phyloP scores from a whole-genome alignment of 2,113 vertebrate species.

The Ginglymostoma cirratum region DNA sequence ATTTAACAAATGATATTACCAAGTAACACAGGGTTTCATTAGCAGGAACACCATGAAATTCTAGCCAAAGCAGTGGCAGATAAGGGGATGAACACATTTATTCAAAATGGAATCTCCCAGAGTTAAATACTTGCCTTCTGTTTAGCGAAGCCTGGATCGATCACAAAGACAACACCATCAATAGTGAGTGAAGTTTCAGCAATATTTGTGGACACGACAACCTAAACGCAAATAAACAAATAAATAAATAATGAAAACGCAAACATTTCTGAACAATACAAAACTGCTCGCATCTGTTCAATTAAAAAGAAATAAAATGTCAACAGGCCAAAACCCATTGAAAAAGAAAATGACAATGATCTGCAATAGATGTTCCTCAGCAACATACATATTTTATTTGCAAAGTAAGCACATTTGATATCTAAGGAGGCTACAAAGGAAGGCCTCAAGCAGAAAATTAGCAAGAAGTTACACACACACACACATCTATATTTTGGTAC shows the following conservation, averaged over 20 bases:
- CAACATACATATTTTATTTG: neutral
- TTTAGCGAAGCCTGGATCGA: conserved; percentile 97
- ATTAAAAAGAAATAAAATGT: neutral
- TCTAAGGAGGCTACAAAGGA: neutral
- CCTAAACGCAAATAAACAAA: conserved; percentile 55
- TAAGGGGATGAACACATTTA: neutral
- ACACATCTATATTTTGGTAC: neutral
- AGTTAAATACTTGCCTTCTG: conserved; percentile 76
- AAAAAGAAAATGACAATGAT: neutral
- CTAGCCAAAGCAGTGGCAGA: neutral
- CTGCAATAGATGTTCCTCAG: neutral
- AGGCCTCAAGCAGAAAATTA: neutral
- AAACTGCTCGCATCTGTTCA: neutral
- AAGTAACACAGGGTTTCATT: neutral
- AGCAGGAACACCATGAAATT: neutral
- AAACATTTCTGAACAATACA: neutral
- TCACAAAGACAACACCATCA: conserved; percentile 94
- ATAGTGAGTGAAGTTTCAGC: conserved; percentile 96
- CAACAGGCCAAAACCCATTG: neutral
- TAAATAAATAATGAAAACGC: conserved; percentile 1
- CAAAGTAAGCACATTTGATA: neutral
- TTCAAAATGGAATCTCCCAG: neutral
- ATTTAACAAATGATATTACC: neutral
- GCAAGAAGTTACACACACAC: neutral
- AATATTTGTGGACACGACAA: conserved; percentile 94